These are phyloP conservation scores for Philopedon plagiatum DNA, from an alignment of 2,888 invertebrate species.

Conservation along the genomic window DNA sequence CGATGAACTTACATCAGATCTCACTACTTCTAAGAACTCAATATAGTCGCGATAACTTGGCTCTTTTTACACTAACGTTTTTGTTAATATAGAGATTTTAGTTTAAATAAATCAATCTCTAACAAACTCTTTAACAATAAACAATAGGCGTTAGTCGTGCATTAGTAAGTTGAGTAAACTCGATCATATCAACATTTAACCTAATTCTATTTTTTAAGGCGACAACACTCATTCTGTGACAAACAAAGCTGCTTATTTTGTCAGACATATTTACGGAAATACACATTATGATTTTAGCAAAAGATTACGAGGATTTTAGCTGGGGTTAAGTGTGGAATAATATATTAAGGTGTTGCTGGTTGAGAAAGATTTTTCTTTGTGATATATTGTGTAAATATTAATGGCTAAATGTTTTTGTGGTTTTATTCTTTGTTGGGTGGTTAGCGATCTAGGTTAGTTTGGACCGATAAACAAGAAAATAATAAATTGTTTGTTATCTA, in stretches of 20 bases:
- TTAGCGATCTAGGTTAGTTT: slow-evolving; percentile 2
- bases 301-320: slow-evolving; percentile 30
- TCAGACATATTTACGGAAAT: slow-evolving; percentile 36
- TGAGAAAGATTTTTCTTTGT: slow-evolving; percentile 26
- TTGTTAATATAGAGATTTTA: too few relatives aligned
- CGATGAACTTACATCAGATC: too few relatives aligned
- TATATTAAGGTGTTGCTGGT: slow-evolving; percentile 26
- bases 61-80: too few relatives aligned
- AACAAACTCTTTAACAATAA: too few relatives aligned
- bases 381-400: slow-evolving; percentile 31
- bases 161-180: too few relatives aligned
- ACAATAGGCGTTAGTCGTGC: too few relatives aligned
- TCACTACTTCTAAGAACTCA: too few relatives aligned
- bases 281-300: slow-evolving; percentile 37
- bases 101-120: too few relatives aligned
- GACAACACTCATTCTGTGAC: slow-evolving; percentile 14
- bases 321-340: slow-evolving; percentile 17
- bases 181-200: not conserved
- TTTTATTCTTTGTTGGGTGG: slow-evolving; percentile 4
- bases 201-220: not conserved
- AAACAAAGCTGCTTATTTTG: slow-evolving; percentile 36
- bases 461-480: not conserved
- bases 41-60: too few relatives aligned
- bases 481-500: slow-evolving; percentile 8
- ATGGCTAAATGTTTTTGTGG: slow-evolving; percentile 10